phyloP scores from a whole-genome alignment of 2,888 invertebrate genomes.

The Netelia virgata region DNA sequence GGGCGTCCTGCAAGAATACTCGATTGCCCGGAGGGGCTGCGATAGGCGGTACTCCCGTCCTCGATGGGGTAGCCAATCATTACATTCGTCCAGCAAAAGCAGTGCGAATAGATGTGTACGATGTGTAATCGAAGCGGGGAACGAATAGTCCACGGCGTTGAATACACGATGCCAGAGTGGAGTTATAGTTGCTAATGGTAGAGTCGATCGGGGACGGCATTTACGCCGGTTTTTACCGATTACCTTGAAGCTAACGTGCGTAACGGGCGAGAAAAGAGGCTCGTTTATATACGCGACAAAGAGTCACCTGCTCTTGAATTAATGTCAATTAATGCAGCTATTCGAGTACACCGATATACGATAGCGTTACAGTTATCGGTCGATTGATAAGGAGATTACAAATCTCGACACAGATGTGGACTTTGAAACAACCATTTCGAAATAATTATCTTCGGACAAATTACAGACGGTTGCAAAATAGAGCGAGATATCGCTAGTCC shows the following conservation, averaged over 20 bases:
- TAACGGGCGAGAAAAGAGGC: not conserved
- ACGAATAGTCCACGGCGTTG: not conserved
- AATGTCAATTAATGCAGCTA: too few species aligned
- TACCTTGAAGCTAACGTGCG: not conserved
- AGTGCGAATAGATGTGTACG: conserved; percentile 19
- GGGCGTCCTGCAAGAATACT: conserved; percentile 38
- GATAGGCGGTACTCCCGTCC: conserved; percentile 70
- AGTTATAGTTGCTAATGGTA: not conserved
- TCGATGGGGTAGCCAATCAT: conserved; percentile 70
- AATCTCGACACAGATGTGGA: too few species aligned
- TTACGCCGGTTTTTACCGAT: not conserved
- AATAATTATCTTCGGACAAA: too few species aligned
- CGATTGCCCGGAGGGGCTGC: conserved; percentile 27
- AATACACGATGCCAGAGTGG: not conserved
- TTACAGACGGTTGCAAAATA: too few species aligned
- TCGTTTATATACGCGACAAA: not conserved
- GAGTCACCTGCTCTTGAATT: too few species aligned
- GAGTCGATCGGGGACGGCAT: not conserved
- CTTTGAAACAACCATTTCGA: too few species aligned
- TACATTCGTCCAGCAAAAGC: conserved; percentile 38
- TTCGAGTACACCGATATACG: too few species aligned
- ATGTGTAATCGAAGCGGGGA: not conserved
- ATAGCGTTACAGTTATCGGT: too few species aligned
- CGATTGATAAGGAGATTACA: too few species aligned
- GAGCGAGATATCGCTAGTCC: too few species aligned